A percentile compares a stretch with the other conserved stretches of the same genome.
Evolutionary conservation across 30 jellyfish, hydroid and myxozoan genomes (phyloP).

Genomic region (Euphysa ruthae): DNA sequence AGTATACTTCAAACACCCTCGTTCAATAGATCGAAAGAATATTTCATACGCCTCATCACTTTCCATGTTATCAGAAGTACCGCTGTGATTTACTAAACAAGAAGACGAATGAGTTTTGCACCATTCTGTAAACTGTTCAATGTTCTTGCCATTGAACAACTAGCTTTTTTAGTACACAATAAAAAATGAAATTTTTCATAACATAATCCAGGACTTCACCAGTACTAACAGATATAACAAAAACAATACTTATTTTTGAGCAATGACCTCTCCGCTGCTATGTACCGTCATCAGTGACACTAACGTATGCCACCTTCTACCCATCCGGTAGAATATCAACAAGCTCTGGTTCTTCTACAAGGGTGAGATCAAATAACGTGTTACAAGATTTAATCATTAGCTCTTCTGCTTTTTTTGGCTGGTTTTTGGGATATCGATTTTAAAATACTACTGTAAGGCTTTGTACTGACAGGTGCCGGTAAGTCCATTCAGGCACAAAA

Average conservation of each 20-base stretch:
- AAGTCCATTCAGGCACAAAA: conserved; percentile 23
- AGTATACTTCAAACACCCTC: no score
- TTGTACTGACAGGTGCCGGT: conserved; percentile 1
- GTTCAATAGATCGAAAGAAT: no score
- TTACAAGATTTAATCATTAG: conserved; percentile 17
- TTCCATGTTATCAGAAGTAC: no score
- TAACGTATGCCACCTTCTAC: conserved; percentile 8
- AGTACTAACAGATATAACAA: conserved; percentile 29
- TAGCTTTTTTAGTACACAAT: conserved; percentile 11
- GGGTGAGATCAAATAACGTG: conserved; percentile 9
- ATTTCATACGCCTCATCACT: no score
- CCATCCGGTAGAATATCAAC: conserved; percentile 17
- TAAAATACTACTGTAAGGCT: no score
- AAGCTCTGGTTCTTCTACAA: conserved; percentile 17
- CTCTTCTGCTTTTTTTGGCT: conserved; percentile 18
- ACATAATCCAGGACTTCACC: conserved; percentile 39
- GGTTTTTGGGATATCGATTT: no score
- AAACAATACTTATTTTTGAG: conserved; percentile 48
- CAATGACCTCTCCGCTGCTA: conserved; percentile 25
- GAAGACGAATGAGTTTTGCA: no score
- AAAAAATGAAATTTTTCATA: conserved; percentile 20
- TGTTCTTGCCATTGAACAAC: no score
- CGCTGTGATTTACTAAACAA: no score
- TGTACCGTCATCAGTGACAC: conserved; percentile 40
- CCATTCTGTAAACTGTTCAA: no score